A percentile compares a stretch with the other conserved stretches of the same genome.
These are phyloP conservation scores for Gambusia holbrooki DNA, from an alignment of 2,113 vertebrate genomes.

Conservation along the genomic window DNA sequence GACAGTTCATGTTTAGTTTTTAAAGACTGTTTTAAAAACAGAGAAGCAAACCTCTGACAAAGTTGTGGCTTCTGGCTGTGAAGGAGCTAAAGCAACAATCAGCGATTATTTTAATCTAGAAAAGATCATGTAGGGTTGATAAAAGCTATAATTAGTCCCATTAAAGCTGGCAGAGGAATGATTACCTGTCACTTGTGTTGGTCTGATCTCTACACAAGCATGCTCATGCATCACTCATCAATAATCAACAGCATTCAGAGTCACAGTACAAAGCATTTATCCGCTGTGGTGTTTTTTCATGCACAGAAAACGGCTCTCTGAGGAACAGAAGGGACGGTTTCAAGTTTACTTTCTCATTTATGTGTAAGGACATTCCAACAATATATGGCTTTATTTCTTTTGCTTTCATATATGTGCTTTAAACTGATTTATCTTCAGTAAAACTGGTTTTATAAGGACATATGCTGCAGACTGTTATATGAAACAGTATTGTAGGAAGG, in stretches of 20 bases:
- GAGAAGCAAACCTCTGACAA: neutral
- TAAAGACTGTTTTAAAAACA: neutral
- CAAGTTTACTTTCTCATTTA: neutral
- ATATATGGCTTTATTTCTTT: neutral
- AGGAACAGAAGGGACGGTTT: no score
- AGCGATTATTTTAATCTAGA: constrained; percentile 37
- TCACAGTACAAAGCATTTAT: neutral
- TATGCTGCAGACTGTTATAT: neutral
- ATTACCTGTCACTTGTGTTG: constrained; percentile 32
- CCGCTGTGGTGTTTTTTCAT: neutral
- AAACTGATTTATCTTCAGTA: neutral
- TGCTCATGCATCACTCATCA: constrained; percentile 3
- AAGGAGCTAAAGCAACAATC: constrained; percentile 27
- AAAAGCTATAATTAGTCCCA: constrained; percentile 44
- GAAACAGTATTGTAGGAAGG: neutral
- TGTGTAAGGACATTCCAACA: neutral
- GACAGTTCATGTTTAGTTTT: neutral
- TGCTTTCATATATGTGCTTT: neutral
- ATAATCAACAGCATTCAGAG: constrained; percentile 1
- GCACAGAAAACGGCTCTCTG: neutral
- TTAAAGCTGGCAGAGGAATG: constrained; percentile 46
- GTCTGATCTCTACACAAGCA: constrained; percentile 8
- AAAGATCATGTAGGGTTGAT: constrained; percentile 23
- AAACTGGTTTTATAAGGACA: constrained; percentile 7
- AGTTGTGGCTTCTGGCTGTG: neutral